Base-by-base conservation (phyloP, 1,140 invertebrate species). In the Atta cephalotes region DNA sequence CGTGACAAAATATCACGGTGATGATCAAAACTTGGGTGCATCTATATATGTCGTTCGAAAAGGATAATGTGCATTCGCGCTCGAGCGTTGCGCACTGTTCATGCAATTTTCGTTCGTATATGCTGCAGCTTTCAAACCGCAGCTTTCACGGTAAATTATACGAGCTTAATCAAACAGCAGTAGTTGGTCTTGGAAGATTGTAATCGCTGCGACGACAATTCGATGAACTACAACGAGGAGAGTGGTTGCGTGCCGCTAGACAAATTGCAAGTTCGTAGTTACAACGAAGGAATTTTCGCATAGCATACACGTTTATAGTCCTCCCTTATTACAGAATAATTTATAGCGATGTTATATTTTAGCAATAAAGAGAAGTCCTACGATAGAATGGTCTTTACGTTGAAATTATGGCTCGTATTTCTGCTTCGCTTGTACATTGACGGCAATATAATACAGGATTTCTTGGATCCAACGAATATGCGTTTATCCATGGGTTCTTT, bases 121-220 rank as follows among this genome's bases (percentile, higher is more conserved):
- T 35, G 71, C 49, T 85, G 79, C 71, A 31, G 63, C 65, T 66
- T 85, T 85, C 76, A 85, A 62, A 53, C 66, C 80, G 65, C 49
- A 62, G 87, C 68, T 89, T 88, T 89, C 81, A 63, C 76, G 62
- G 18, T 86, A 71, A 89, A 89, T 81, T 89, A 87, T 49, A 74
- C 60, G 45, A 56, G 70, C 66, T 81, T 88, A 81, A 89, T 89
- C 80, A 85, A 87, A 89, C n/a, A 65, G n/a, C 45, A 49, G 78
- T 58, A 56, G 65, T 51, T 58, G 18, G 58, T 72, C 74, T 56
- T 45, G 60, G 28, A 49, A 58, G 80, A 68, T 71, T 31, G 35
- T 85, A 72, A 87, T 84, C 70, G 51, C 53, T 45, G 62, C 60
- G 63, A 68, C 70, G 62, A 84, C 80, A 82, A 74, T 84, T 35